phyloP scores from a whole-genome alignment of 1,140 invertebrate genomes.

The Colletes gigas region DNA sequence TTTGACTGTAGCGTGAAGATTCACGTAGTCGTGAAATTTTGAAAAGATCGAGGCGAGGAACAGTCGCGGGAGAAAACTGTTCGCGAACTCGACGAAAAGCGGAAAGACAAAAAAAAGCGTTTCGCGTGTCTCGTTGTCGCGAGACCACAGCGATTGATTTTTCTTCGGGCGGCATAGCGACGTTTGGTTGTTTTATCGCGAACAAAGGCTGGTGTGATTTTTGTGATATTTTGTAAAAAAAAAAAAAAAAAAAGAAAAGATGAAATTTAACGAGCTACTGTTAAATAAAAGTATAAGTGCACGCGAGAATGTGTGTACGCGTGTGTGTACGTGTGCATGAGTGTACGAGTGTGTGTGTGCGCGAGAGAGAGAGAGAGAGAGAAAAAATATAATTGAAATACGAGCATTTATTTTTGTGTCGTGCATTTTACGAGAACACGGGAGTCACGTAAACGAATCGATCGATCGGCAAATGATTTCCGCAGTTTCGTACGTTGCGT shows the following conservation, averaged over 20 bases:
- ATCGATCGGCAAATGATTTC: slow-evolving; percentile 54
- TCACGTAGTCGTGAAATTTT: no score
- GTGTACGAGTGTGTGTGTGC: background rate
- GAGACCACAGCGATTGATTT: background rate
- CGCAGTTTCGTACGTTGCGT: slow-evolving; percentile 34
- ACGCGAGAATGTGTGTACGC: no score
- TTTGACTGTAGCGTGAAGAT: no score
- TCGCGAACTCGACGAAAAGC: background rate
- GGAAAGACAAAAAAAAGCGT: background rate
- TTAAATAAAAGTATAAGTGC: slow-evolving; percentile 60
- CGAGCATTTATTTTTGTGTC: slow-evolving; percentile 81
- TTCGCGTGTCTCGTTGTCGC: background rate
- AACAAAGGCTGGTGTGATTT: slow-evolving; percentile 80
- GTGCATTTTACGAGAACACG: slow-evolving; percentile 77
- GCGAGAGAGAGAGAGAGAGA: slow-evolving; percentile 33
- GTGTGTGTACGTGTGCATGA: background rate
- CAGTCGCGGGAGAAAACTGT: no score
- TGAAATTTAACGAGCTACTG: slow-evolving; percentile 54
- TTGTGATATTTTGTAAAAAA: slow-evolving; percentile 81
- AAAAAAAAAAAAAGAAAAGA: no score
- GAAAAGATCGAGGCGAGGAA: no score
- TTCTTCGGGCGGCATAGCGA: slow-evolving; percentile 27
- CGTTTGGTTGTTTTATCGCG: slow-evolving; percentile 65
- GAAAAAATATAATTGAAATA: slow-evolving; percentile 64
- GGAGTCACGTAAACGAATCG: slow-evolving; percentile 51